Percentiles rank a stretch among this genome's conserved stretches.
These are phyloP conservation scores for Pyrrhosoma nymphula DNA, from an alignment of 2,888 invertebrate species.

Conservation along the genomic window DNA sequence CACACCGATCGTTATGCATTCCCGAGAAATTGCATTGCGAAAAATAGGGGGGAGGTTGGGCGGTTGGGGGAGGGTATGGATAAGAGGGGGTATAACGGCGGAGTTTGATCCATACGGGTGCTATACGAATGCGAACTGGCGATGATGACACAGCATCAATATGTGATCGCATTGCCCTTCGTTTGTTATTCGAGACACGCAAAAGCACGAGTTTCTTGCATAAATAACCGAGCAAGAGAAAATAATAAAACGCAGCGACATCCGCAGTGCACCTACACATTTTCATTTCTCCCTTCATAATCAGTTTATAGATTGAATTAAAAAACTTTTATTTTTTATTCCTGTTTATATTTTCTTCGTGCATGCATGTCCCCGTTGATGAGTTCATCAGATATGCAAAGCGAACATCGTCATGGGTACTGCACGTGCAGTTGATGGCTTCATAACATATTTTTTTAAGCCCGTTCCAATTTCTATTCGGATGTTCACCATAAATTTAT, in stretches of 20 bases:
- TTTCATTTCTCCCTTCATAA: background rate
- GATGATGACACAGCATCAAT: background rate
- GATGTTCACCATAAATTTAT: background rate
- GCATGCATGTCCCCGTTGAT: background rate
- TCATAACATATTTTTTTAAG: background rate
- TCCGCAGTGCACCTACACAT: background rate
- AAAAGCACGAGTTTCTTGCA: constrained; percentile 16
- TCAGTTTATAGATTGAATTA: background rate
- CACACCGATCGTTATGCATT: background rate
- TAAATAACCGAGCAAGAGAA: background rate
- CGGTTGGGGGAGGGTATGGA: too few relatives aligned
- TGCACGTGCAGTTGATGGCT: background rate
- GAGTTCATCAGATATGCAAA: background rate
- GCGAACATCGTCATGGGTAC: background rate
- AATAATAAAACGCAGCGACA: background rate
- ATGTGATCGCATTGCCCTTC: background rate
- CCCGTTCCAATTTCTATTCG: background rate
- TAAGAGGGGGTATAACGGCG: background rate
- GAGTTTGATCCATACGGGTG: background rate
- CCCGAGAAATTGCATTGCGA: background rate
- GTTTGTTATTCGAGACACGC: background rate
- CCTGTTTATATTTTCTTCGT: background rate
- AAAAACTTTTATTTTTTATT: background rate
- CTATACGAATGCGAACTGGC: background rate
- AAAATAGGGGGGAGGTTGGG: background rate